Conservation (phyloP, 2,888 invertebrate species). For the Drosophila stalkeri region DNA sequence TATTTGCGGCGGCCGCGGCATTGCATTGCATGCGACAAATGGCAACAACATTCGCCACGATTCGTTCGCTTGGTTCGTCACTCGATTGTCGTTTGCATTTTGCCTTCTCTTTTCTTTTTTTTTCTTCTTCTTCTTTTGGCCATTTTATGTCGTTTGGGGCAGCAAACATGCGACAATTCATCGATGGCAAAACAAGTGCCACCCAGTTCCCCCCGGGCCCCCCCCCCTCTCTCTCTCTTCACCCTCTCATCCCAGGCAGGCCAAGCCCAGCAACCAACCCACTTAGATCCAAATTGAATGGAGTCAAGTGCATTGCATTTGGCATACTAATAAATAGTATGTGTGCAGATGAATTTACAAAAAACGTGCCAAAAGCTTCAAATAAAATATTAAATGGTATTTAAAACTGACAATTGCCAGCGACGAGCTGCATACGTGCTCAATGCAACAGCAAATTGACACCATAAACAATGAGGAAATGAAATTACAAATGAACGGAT, state of each 20-base stretch:
- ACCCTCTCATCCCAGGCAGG: no score
- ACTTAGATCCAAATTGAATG: conserved; percentile 54
- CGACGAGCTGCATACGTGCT: conserved; percentile 34
- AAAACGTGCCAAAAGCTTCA: conserved; percentile 43
- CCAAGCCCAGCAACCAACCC: not conserved
- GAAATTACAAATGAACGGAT: conserved; percentile 42
- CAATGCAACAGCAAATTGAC: conserved; percentile 40
- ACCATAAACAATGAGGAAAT: conserved; percentile 38
- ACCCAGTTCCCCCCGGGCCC: not conserved
- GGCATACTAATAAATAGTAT: conserved; percentile 60
- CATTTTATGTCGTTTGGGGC: conserved; percentile 42
- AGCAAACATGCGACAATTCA: conserved; percentile 68
- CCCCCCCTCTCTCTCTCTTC: no score
- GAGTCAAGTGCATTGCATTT: conserved; percentile 73
- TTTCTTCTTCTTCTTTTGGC: not conserved
- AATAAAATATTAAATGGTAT: conserved; percentile 46
- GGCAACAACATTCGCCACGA: conserved; percentile 40
- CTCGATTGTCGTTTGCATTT: conserved; percentile 36
- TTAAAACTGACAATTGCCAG: conserved; percentile 21
- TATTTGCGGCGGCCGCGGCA: conserved; percentile 58
- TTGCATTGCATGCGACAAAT: conserved; percentile 57
- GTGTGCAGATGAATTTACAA: conserved; percentile 15
- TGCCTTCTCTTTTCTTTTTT: not conserved
- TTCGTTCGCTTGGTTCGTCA: conserved; percentile 30
- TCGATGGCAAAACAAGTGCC: conserved; percentile 57